Percentiles rank a stretch among this genome's conserved stretches.
phyloP scores from a whole-genome alignment of 2,797 vertebrate species.

The Ptychobarbus kaznakovi region DNA sequence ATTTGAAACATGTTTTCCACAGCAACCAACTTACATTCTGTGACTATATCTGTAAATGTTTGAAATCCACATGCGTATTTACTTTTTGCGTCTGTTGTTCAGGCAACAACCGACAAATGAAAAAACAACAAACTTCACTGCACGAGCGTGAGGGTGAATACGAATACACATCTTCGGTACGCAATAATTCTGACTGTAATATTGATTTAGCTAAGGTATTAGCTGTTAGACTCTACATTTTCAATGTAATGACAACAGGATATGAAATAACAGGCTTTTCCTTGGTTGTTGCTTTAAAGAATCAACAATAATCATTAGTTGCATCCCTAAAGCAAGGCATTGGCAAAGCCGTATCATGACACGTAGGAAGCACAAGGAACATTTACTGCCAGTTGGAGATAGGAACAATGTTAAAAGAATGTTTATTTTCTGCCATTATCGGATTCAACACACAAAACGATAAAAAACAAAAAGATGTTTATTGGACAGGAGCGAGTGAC shows the following conservation, averaged over 20 bases:
- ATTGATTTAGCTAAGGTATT: not conserved
- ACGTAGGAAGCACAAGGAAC: constrained; percentile 57
- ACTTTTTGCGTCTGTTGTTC: not conserved
- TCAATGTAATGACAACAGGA: not conserved
- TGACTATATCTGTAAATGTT: not conserved
- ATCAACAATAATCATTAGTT: not conserved
- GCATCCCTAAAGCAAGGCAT: not conserved
- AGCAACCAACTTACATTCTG: not conserved
- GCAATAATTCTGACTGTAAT: not conserved
- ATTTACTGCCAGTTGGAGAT: constrained; percentile 42
- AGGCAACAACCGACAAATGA: not conserved
- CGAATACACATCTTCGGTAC: not conserved
- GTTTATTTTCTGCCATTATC: constrained; percentile 63
- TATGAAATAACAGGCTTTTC: not conserved
- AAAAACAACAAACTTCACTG: not conserved
- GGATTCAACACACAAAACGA: constrained; percentile 52
- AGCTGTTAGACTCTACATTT: not conserved
- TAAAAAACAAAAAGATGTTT: constrained; percentile 43
- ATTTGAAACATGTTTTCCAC: not conserved
- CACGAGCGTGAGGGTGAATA: not conserved
- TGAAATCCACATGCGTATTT: not conserved
- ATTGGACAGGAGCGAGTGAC: constrained; percentile 48
- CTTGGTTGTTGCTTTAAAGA: not conserved
- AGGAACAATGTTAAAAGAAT: constrained; percentile 53
- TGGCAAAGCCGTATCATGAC: constrained; percentile 49